A percentile compares a stretch with the other conserved stretches of the same genome.
Conservation (phyloP, 2,888 invertebrate genomes). For the Tetanocera ferruginea region DNA sequence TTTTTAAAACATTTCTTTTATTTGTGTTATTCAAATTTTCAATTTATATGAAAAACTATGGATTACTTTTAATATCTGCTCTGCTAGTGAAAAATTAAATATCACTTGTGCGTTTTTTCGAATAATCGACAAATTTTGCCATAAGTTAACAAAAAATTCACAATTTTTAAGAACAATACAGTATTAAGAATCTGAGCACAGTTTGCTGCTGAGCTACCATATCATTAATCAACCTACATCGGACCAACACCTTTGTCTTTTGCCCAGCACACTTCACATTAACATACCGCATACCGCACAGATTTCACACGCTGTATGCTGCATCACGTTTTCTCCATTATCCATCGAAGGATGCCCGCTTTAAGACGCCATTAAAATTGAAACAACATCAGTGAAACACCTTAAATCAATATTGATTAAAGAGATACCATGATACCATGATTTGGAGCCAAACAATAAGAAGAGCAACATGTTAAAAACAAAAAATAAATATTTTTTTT, state of each 20-base stretch:
- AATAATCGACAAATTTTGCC: too few species aligned
- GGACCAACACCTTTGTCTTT: background rate
- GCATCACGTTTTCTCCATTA: conserved; percentile 27
- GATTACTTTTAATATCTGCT: too few species aligned
- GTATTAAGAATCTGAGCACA: too few species aligned
- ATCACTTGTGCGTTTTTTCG: too few species aligned
- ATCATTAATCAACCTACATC: conserved; percentile 2
- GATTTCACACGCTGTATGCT: conserved; percentile 1
- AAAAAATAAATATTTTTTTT: background rate
- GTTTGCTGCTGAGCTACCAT: background rate
- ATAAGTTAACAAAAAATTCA: too few species aligned
- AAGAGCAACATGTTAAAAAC: background rate
- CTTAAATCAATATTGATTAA: conserved; percentile 23
- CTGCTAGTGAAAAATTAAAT: too few species aligned
- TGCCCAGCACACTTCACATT: background rate
- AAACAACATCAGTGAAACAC: conserved; percentile 20
- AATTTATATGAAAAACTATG: too few species aligned
- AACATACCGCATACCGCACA: background rate
- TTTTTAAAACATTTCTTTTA: background rate
- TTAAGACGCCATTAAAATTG: conserved; percentile 32
- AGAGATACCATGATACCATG: background rate
- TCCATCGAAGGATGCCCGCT: background rate
- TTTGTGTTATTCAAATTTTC: too few species aligned
- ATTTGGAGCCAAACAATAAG: background rate
- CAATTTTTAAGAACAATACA: too few species aligned